These are phyloP conservation scores for Pediacus dermestoides DNA, from an alignment of 2,888 invertebrate species.

Conservation along the genomic window DNA sequence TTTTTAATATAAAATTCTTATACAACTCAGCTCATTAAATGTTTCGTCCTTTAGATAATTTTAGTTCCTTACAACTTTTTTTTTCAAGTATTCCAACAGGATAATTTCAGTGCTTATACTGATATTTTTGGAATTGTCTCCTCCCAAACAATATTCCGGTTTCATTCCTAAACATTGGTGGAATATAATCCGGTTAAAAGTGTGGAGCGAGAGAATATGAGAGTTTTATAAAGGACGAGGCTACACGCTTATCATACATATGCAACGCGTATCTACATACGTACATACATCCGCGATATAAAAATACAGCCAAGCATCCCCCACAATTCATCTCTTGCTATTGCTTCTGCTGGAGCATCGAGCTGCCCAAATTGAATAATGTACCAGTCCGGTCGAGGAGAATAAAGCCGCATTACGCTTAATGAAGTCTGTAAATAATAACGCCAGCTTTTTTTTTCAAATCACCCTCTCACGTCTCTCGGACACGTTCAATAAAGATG, in stretches of 20 bases:
- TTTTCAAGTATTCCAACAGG: no score
- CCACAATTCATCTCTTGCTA: conserved; percentile 41
- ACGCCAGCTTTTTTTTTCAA: conserved; percentile 28
- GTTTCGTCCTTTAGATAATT: no score
- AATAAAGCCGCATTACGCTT: conserved; percentile 43
- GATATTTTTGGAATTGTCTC: no score
- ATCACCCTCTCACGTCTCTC: conserved; percentile 18
- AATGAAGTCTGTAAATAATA: conserved; percentile 45
- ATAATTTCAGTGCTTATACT: no score
- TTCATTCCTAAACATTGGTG: conserved; percentile 11
- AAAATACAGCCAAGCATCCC: conserved; percentile 40
- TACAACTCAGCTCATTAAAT: no score
- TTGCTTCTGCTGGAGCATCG: conserved; percentile 13
- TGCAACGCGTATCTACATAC: conserved; percentile 48
- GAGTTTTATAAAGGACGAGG: conserved; percentile 42
- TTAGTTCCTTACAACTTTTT: no score
- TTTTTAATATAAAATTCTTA: no score
- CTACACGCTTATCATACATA: conserved; percentile 47
- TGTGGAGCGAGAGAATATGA: conserved; percentile 32
- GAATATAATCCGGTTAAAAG: conserved; percentile 16
- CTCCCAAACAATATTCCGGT: no score
- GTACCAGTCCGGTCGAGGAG: conserved; percentile 37
- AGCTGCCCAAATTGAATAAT: conserved; percentile 43
- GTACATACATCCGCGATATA: conserved; percentile 44
- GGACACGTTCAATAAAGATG: conserved; percentile 7